These are phyloP conservation scores for Gallinago solitaria DNA, from an alignment of 2,797 vertebrate species.

Conservation along the genomic window DNA sequence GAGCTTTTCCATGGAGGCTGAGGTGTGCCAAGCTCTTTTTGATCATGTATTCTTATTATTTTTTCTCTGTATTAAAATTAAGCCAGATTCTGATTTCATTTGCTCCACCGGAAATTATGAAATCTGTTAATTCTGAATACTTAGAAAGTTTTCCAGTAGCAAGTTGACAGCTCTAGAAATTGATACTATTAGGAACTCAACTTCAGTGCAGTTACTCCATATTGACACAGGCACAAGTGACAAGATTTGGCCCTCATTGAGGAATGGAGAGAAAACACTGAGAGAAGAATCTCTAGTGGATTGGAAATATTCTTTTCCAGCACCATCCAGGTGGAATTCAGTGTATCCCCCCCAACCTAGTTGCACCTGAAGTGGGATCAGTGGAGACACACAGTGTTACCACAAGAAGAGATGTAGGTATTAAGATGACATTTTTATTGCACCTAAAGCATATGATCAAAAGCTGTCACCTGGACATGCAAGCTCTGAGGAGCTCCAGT, in stretches of 20 bases:
- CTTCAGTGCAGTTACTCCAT: background rate
- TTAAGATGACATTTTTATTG: background rate
- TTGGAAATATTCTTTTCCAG: background rate
- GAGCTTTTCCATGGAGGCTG: background rate
- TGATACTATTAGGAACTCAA: background rate
- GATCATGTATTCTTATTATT: background rate
- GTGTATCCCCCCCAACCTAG: background rate
- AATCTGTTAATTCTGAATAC: background rate
- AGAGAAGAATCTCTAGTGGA: background rate
- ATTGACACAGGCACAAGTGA: background rate
- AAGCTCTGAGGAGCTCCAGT: background rate
- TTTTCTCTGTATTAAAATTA: background rate
- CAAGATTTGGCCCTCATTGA: background rate
- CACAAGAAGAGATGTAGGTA: background rate
- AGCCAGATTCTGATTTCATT: background rate
- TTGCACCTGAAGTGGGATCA: background rate
- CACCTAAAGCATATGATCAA: background rate
- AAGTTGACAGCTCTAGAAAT: background rate
- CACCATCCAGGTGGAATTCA: background rate
- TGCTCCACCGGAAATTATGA: background rate
- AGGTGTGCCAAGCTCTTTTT: background rate
- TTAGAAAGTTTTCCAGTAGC: background rate
- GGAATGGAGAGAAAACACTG: background rate
- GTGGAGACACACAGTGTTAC: background rate
- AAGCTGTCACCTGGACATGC: background rate